Percentiles rank a stretch among this genome's conserved stretches.
phyloP scores from a whole-genome alignment of 2,888 invertebrate species.

The Hydrotaea diabolus region DNA sequence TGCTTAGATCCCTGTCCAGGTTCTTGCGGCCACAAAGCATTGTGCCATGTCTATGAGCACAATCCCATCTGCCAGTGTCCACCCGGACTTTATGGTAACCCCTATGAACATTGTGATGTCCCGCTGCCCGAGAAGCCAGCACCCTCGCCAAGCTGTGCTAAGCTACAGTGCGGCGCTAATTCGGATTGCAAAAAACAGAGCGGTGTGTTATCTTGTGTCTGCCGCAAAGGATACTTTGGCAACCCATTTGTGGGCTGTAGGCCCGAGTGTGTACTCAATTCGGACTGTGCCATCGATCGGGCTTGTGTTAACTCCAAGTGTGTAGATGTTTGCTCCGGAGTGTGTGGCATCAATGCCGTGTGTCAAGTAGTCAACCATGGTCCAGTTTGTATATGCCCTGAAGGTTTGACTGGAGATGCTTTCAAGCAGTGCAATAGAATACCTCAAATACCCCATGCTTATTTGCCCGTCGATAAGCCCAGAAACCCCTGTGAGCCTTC shows the following conservation, averaged over 20 bases:
- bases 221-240: constrained; percentile 88
- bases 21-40: constrained; percentile 88
- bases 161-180: constrained; percentile 87
- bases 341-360: constrained; percentile 88
- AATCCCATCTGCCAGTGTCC: constrained; percentile 88
- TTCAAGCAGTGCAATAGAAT: constrained; percentile 85
- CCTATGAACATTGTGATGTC: constrained; percentile 87
- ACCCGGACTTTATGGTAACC: constrained; percentile 87
- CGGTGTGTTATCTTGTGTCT: constrained; percentile 87
- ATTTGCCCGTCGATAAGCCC: constrained; percentile 75
- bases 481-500: constrained; percentile 90
- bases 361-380: constrained; percentile 89
- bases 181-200: constrained; percentile 86
- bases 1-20: constrained; percentile 91
- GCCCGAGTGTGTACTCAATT: constrained; percentile 91
- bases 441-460: constrained; percentile 81
- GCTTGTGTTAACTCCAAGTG: constrained; percentile 91
- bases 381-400: constrained; percentile 89
- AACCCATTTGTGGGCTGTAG: constrained; percentile 90
- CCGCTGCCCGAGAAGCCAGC: constrained; percentile 80
- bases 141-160: constrained; percentile 83
- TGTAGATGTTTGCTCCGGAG: constrained; percentile 87
- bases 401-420: constrained; percentile 88
- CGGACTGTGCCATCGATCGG: constrained; percentile 86
- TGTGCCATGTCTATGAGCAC: constrained; percentile 87